Evolutionary conservation across 2,113 vertebrate genomes (phyloP).

Genomic region (Jaculus jaculus): DNA sequence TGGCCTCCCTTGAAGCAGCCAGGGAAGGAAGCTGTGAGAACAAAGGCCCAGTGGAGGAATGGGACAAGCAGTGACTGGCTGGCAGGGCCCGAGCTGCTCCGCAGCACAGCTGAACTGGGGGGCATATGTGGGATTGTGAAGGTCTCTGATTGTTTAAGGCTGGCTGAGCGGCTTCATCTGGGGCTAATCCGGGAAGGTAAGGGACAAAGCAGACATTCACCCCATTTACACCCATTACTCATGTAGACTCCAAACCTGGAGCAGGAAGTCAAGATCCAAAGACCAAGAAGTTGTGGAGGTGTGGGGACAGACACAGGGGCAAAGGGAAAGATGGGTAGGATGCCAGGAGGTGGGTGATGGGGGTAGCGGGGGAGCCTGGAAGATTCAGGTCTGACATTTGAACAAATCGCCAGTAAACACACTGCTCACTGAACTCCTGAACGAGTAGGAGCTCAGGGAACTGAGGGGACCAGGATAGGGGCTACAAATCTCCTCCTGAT

Average conservation of each 20-base stretch:
- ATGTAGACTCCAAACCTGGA: neutral
- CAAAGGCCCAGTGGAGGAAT: neutral
- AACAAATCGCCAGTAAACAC: neutral
- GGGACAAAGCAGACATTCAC: neutral
- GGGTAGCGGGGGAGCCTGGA: no score
- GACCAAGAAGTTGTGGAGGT: neutral
- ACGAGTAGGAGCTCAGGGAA: neutral
- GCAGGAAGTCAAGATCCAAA: neutral
- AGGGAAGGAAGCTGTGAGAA: no score
- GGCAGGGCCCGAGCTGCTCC: no score
- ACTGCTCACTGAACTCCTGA: neutral
- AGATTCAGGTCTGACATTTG: neutral
- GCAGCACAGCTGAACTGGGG: fast-evolving
- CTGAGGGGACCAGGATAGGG: neutral
- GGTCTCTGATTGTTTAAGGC: neutral
- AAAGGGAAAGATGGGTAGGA: no score
- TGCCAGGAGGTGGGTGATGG: neutral
- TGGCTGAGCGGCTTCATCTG: neutral
- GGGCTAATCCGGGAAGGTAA: neutral
- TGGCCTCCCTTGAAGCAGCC: no score
- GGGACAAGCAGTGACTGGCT: no score
- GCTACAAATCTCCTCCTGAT: no score
- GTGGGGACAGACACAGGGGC: neutral
- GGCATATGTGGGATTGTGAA: neutral
- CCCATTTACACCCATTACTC: neutral